Conservation (phyloP, 2,797 vertebrate species). For the Cynodonichthys magdalenae region DNA sequence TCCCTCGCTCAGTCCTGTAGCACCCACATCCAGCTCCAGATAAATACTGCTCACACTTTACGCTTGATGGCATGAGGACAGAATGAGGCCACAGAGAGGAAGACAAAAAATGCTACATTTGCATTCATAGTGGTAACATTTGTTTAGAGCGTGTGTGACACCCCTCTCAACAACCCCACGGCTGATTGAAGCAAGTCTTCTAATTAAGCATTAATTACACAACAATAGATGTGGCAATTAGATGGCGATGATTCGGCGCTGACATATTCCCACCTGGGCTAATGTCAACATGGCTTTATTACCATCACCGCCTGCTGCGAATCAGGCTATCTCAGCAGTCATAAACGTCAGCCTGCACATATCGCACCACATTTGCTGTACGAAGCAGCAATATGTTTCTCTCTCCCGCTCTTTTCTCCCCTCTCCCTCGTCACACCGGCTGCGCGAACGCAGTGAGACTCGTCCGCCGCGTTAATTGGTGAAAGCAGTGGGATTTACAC, state of each 20-base stretch:
- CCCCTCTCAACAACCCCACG: constrained; percentile 48
- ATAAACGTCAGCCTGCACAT: constrained; percentile 60
- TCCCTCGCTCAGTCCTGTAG: constrained; percentile 9
- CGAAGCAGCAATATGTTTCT: constrained; percentile 51
- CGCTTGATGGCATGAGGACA: constrained; percentile 52
- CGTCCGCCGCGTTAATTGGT: constrained; percentile 59
- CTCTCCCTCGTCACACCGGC: constrained; percentile 32
- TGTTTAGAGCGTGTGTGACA: constrained; percentile 54
- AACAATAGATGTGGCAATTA: constrained; percentile 76
- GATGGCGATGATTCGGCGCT: constrained; percentile 50
- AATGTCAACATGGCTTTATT: constrained; percentile 76
- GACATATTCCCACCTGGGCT: constrained; percentile 80
- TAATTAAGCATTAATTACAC: constrained; percentile 79
- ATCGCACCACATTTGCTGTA: constrained; percentile 54
- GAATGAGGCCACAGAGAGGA: constrained; percentile 45
- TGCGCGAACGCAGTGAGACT: constrained; percentile 32
- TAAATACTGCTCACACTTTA: constrained; percentile 39
- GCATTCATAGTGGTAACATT: constrained; percentile 69
- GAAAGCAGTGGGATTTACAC: constrained; percentile 56
- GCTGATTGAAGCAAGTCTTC: constrained; percentile 65
- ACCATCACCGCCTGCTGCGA: constrained; percentile 66
- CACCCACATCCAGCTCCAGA: constrained; percentile 44
- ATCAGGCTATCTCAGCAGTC: constrained; percentile 65
- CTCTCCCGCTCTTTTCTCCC: constrained; percentile 9
- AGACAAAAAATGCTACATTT: constrained; percentile 38